These are phyloP conservation scores for Poecilia latipinna DNA, from an alignment of 2,113 vertebrate species.

Conservation along the genomic window DNA sequence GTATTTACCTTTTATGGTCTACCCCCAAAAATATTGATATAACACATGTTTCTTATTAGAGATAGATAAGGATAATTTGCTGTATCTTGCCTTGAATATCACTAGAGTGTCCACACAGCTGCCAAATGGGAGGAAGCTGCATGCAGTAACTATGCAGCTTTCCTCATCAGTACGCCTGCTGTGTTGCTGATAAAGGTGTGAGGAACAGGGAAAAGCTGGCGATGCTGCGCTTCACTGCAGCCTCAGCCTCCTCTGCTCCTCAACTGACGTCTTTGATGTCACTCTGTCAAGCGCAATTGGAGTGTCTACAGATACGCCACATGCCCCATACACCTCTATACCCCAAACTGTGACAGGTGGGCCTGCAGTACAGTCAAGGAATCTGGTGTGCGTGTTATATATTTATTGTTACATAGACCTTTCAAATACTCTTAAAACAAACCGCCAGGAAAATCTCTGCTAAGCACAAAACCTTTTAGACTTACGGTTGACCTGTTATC, in stretches of 20 bases:
- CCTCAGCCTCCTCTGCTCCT: conserved; percentile 34
- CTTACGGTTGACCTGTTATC: conserved; percentile 5
- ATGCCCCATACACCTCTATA: conserved; percentile 20
- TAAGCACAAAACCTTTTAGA: conserved; percentile 8
- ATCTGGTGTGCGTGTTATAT: not conserved
- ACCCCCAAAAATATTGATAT: conserved; percentile 1
- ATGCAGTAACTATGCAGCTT: conserved; percentile 20
- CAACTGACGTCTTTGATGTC: conserved; percentile 58
- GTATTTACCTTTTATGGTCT: not conserved
- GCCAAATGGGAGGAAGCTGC: conserved; percentile 25
- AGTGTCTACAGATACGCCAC: conserved; percentile 39
- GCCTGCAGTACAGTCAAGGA: conserved; percentile 1
- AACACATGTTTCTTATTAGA: not conserved
- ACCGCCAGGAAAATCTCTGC: conserved; percentile 9
- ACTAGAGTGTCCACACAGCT: conserved; percentile 21
- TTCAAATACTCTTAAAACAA: not conserved
- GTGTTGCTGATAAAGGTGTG: conserved; percentile 66
- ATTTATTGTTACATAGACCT: conserved; percentile 4
- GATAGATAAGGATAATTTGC: conserved; percentile 36
- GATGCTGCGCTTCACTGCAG: conserved; percentile 41
- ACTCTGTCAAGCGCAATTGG: conserved; percentile 37
- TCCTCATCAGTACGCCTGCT: conserved; percentile 60
- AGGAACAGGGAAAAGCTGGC: conserved; percentile 43
- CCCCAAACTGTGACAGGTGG: conserved; percentile 1
- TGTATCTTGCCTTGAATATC: conserved; percentile 37